Evolutionary conservation across 1,140 invertebrate genomes (phyloP).

Genomic region (Penaeus japonicus): DNA sequence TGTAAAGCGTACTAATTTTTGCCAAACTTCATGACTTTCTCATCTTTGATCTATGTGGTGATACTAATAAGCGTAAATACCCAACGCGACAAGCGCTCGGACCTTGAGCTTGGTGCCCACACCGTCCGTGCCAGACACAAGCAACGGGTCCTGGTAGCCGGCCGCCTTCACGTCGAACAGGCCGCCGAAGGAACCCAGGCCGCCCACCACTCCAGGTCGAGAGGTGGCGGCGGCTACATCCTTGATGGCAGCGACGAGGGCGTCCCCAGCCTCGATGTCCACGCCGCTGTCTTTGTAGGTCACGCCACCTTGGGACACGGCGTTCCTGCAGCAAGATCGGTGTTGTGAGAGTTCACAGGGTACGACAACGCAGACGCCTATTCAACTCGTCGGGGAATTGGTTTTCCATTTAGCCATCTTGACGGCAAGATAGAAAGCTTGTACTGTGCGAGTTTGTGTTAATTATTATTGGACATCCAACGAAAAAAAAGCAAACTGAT

Average conservation of each 20-base stretch:
- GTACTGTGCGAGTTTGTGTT: too few species aligned
- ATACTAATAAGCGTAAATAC: neutral
- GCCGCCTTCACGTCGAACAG: slow-evolving; percentile 80
- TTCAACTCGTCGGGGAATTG: too few species aligned
- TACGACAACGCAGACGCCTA: too few species aligned
- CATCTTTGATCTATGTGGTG: neutral
- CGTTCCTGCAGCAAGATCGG: too few species aligned
- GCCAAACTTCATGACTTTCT: neutral
- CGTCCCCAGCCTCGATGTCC: slow-evolving; percentile 90
- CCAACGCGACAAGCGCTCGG: slow-evolving; percentile 47
- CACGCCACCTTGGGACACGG: slow-evolving; percentile 62
- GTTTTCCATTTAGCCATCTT: too few species aligned
- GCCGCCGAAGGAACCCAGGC: slow-evolving; percentile 92
- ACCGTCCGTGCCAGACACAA: slow-evolving; percentile 95
- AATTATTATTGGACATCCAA: too few species aligned
- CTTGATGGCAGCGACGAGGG: slow-evolving; percentile 84
- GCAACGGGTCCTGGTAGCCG: slow-evolving; percentile 78
- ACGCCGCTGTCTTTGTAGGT: slow-evolving; percentile 94
- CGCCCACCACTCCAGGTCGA: slow-evolving; percentile 76
- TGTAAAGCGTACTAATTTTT: too few species aligned
- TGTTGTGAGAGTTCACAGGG: too few species aligned
- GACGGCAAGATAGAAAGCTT: too few species aligned
- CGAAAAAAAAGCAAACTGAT: too few species aligned
- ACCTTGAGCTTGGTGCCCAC: slow-evolving; percentile 96
- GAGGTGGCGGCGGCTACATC: slow-evolving; percentile 70